Evolutionary conservation across 2,888 invertebrate species (phyloP).

Genomic region (Drosophila pseudotakahashii): DNA sequence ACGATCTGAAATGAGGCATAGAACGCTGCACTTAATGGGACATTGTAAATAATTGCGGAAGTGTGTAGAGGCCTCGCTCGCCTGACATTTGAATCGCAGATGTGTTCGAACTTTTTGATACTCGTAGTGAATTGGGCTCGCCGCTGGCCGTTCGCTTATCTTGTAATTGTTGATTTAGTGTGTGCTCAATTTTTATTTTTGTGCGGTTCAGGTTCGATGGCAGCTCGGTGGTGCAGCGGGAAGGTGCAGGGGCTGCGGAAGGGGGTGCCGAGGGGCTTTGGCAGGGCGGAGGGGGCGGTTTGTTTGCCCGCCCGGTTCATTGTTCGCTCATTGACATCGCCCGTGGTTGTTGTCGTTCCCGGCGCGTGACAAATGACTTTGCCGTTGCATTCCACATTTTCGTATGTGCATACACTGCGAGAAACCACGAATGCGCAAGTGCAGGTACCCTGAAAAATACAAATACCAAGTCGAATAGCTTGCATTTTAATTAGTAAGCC

Average conservation of each 20-base stretch:
- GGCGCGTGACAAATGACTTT: conserved; percentile 79
- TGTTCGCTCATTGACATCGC: conserved; percentile 70
- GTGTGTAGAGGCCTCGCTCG: conserved; percentile 57
- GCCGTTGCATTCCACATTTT: conserved; percentile 70
- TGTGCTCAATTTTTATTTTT: conserved; percentile 70
- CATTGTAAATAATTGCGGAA: conserved; percentile 80
- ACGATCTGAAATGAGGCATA: conserved; percentile 29
- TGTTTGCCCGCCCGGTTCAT: conserved; percentile 70
- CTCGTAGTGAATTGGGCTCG: conserved; percentile 21
- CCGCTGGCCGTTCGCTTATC: conserved; percentile 64
- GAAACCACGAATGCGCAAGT: not conserved
- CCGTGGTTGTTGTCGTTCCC: conserved; percentile 46
- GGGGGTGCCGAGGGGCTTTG: not conserved
- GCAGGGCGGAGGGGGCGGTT: conserved; percentile 16
- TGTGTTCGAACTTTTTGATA: conserved; percentile 32
- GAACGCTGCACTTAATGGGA: conserved; percentile 63
- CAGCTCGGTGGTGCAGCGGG: conserved; percentile 21
- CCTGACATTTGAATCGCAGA: conserved; percentile 57
- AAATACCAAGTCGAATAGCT: too few relatives aligned
- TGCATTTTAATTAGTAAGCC: too few relatives aligned
- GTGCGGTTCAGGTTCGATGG: conserved; percentile 46
- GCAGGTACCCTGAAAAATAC: too few relatives aligned
- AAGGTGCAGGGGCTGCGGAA: conserved; percentile 20
- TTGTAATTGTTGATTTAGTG: conserved; percentile 80
- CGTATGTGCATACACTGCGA: conserved; percentile 21